Conservation (phyloP, 2,797 vertebrate species). For the Adelosebastes latens region DNA sequence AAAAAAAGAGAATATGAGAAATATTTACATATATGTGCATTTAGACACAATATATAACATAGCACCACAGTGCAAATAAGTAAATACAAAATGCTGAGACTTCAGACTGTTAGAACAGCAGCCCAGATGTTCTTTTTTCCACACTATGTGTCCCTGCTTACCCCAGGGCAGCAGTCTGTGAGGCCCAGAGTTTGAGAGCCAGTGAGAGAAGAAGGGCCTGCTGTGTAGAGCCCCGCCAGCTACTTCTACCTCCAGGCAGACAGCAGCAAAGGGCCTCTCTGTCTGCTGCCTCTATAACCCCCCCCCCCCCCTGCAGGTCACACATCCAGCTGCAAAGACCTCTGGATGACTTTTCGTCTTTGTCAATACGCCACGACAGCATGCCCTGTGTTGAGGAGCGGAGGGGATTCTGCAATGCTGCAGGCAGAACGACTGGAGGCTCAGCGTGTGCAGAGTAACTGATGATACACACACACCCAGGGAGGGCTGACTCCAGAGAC, state of each 20-base stretch:
- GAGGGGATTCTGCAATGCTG: conserved; percentile 8
- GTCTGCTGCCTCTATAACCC: conserved; percentile 13
- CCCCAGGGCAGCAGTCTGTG: conserved; percentile 4
- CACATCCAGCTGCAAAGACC: conserved; percentile 13
- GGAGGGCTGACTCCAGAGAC: neutral
- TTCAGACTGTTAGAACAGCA: conserved; percentile 5
- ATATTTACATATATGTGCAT: too few species aligned
- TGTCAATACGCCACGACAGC: conserved; percentile 2
- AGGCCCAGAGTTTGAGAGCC: conserved; percentile 5
- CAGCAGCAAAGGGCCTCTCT: conserved; percentile 21
- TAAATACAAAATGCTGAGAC: neutral
- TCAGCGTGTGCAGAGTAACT: neutral
- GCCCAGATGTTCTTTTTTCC: conserved; percentile 27
- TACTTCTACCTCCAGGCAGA: conserved; percentile 34
- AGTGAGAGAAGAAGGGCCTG: conserved; percentile 1
- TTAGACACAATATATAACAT: too few species aligned
- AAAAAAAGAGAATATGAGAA: too few species aligned
- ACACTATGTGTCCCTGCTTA: neutral
- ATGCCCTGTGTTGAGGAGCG: conserved; percentile 3
- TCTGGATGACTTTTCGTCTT: conserved; percentile 18
- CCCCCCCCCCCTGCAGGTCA: neutral
- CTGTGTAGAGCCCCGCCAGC: conserved; percentile 9
- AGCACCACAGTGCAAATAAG: too few species aligned
- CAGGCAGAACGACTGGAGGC: neutral
- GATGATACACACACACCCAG: neutral